Conservation (phyloP, 1,140 invertebrate species). For the Penaeus chinensis region DNA sequence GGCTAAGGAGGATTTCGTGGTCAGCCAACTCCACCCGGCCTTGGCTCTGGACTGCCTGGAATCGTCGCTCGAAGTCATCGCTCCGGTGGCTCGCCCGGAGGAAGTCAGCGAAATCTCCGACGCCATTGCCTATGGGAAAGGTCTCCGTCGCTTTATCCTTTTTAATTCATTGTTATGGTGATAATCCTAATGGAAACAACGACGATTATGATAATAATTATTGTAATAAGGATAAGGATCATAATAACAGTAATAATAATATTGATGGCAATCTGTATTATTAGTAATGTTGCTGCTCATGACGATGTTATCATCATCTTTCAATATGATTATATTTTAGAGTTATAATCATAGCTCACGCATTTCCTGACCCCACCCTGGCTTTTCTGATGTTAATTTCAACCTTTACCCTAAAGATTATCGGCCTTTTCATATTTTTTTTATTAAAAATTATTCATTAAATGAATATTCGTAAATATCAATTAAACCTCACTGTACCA, state of each 20-base stretch:
- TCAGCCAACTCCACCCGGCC: constrained; percentile 68
- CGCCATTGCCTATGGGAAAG: constrained; percentile 7
- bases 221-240: constrained; percentile 4
- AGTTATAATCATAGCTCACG: too few relatives aligned
- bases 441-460: too few relatives aligned
- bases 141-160: background rate
- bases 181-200: too few relatives aligned
- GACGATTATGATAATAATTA: background rate
- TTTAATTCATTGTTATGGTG: background rate
- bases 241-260: background rate
- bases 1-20: constrained; percentile 67
- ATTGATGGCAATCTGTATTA: background rate
- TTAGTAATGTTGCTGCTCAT: too few relatives aligned
- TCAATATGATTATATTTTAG: too few relatives aligned
- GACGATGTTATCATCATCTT: too few relatives aligned
- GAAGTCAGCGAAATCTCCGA: constrained; percentile 7
- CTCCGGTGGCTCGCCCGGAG: background rate
- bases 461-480: too few relatives aligned
- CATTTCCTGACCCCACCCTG: too few relatives aligned
- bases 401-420: too few relatives aligned
- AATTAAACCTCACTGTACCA: too few relatives aligned
- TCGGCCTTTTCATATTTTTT: too few relatives aligned
- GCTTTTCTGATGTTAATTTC: too few relatives aligned
- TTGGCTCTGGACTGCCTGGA: constrained; percentile 69
- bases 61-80: constrained; percentile 68